phyloP scores from a whole-genome alignment of 2,797 vertebrate species.

The Clarias platycephalus region DNA sequence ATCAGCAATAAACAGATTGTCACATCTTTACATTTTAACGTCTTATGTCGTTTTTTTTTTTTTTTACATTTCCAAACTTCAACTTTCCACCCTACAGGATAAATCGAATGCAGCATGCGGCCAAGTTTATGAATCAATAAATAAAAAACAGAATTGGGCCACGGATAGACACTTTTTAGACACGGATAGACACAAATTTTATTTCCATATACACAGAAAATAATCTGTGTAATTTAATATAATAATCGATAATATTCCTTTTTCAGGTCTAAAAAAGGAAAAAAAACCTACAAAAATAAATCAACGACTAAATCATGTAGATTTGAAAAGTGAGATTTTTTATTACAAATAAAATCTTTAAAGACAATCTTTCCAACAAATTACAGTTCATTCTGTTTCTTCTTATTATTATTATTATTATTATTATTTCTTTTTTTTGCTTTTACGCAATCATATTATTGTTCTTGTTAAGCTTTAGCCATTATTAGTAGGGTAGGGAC shows the following conservation, averaged over 20 bases:
- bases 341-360: neutral
- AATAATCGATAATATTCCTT: neutral
- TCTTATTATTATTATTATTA: no score
- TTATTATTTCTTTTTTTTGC: no score
- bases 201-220: neutral
- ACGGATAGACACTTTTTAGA: neutral
- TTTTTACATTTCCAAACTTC: neutral
- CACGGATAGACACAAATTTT: neutral
- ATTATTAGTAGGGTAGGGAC: no score
- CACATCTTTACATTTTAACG: neutral
- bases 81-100: neutral
- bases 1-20: neutral
- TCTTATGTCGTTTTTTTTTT: neutral
- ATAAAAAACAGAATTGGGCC: neutral
- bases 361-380: neutral
- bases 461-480: no score
- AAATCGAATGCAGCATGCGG: neutral
- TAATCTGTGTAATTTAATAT: neutral
- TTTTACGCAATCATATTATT: no score
- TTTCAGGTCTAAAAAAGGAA: neutral
- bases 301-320: neutral
- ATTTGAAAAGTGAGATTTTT: no score
- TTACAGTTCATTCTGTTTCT: neutral
- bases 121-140: neutral
- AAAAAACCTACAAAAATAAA: neutral